Base-by-base conservation (phyloP, 2,888 invertebrate genomes). In the Seira musarum region DNA sequence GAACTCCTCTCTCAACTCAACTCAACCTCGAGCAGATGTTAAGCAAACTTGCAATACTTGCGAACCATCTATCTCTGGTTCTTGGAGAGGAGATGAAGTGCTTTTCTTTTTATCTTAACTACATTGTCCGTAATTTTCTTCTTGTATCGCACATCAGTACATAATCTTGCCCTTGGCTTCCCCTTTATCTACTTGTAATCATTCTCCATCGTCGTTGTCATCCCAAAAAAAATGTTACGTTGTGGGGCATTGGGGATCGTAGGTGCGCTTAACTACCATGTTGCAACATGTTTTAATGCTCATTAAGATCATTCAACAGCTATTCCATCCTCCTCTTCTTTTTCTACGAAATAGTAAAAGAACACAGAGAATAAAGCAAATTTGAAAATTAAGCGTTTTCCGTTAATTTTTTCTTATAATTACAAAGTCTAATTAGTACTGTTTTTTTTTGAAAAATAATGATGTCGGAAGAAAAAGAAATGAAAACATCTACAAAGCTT, bases 151-250 rank as follows among this genome's bases (percentile, higher is more conserved):
- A 61, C 57, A 46, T 64, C 61, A n/a, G 35, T 30, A 64, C 46
- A 49, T 66, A 64, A 53, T 71, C 69, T 76, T 65, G 78, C 78
- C 78, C 78, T 71, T 67, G 78, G 78, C 71, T 78, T 25, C 40
- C 13, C 40, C 53, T 57, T 70, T 71, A 70, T 77, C 40, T 8
- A 8, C 40, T 8, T 40, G 40, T 40, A 40, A 40, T 40, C 40
- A 40, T 40, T 40, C 77, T 71, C 64, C 49, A 46, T 49, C 24
- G 68, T 64, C 46, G 22, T 76, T 63, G 61, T 76, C 64, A 60
- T 69, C 61, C 49, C 40, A 25, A 74, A 66, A 21, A 60, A 17
- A 75, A 53, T 53, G 6, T 40, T 22, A 67, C 67, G n/a, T n/a
- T n/a, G n/a, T n/a, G n/a, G n/a, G n/a, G n/a, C n/a, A n/a, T n/a